Conservation (phyloP, 2,888 invertebrate species). For the Drosophila lutescens region DNA sequence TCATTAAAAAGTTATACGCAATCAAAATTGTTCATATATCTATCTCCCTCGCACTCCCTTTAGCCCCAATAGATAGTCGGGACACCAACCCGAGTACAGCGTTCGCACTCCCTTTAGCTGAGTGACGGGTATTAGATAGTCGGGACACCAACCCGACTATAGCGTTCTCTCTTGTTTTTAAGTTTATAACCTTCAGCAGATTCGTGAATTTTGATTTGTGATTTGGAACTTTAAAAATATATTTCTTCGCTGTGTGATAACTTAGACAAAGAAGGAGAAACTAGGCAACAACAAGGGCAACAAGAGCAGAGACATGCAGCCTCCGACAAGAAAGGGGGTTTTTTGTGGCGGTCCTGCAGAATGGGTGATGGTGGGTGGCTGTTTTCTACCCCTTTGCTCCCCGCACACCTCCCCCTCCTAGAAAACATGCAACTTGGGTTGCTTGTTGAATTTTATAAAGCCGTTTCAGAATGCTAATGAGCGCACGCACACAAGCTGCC, state of each 20-base stretch:
- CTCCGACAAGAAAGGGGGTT: conserved; percentile 24
- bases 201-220: background rate
- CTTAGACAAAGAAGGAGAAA: conserved; percentile 26
- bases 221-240: background rate
- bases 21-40: no score
- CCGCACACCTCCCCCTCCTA: background rate
- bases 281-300: conserved; percentile 40
- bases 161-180: no score
- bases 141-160: no score
- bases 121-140: no score
- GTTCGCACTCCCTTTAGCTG: no score
- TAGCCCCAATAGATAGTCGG: no score
- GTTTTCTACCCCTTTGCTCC: background rate
- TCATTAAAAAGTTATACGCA: no score
- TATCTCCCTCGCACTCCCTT: no score
- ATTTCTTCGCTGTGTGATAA: conserved; percentile 4
- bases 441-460: conserved; percentile 80
- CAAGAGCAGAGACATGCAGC: conserved; percentile 42
- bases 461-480: conserved; percentile 81
- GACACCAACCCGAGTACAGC: no score
- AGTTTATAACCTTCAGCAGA: no score
- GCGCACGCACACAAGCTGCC: conserved; percentile 76
- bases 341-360: conserved; percentile 5
- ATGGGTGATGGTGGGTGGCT: conserved; percentile 7
- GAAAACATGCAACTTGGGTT: conserved; percentile 59